phyloP scores from a whole-genome alignment of 2,888 invertebrate species.

The Aelia acuminata region DNA sequence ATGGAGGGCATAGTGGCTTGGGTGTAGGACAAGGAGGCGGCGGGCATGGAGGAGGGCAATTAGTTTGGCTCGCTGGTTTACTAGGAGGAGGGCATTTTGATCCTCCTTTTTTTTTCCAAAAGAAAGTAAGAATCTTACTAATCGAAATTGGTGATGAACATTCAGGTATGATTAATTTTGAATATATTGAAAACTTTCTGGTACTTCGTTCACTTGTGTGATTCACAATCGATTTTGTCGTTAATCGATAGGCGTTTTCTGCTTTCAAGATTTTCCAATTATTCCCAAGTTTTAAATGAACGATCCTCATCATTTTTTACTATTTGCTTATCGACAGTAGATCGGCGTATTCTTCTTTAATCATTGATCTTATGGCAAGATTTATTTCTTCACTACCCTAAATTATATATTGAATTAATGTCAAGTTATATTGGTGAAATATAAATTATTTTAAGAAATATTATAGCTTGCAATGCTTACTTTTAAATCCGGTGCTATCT shows the following conservation, averaged over 20 bases:
- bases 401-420: background rate
- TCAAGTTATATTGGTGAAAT: background rate
- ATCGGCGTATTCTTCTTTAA: background rate
- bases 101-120: background rate
- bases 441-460: background rate
- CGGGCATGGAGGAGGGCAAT: background rate
- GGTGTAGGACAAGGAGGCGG: slow-evolving; percentile 1
- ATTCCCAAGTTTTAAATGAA: background rate
- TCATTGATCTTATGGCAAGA: background rate
- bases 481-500: background rate
- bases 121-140: background rate
- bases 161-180: background rate
- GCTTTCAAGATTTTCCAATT: background rate
- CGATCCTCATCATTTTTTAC: background rate
- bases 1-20: background rate
- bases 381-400: background rate
- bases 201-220: background rate
- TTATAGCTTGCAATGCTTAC: background rate
- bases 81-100: slow-evolving; percentile 7
- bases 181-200: background rate
- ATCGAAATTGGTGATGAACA: background rate
- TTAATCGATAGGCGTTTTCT: background rate
- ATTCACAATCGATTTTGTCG: background rate
- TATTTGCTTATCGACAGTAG: background rate
- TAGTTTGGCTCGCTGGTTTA: background rate